Conservation (phyloP, 2,113 vertebrate genomes). For the Misgurnus mizolepis region DNA sequence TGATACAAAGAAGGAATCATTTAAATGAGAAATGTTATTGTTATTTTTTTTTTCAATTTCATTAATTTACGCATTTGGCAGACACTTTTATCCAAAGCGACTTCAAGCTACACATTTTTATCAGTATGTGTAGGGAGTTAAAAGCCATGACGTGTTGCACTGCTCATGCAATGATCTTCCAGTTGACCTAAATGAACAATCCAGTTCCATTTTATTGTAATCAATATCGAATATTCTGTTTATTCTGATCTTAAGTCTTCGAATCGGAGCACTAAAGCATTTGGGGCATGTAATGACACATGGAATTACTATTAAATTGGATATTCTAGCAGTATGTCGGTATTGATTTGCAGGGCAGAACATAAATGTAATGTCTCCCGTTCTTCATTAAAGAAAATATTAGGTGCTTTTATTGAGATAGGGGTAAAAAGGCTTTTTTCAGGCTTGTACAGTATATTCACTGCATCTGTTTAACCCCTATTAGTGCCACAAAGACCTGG, state of each 20-base stretch:
- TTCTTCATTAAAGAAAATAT: not conserved
- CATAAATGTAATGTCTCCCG: constrained; percentile 23
- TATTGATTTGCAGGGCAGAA: constrained; percentile 24
- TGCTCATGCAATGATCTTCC: too few species aligned
- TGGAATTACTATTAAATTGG: constrained; percentile 28
- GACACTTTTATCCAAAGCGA: too few species aligned
- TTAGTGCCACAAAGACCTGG: constrained; percentile 57
- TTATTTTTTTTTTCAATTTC: too few species aligned
- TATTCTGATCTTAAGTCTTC: not conserved
- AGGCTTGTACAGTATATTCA: constrained; percentile 46
- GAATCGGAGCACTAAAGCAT: not conserved
- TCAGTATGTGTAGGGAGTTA: too few species aligned
- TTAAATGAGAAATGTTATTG: too few species aligned
- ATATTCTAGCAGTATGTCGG: constrained; percentile 26
- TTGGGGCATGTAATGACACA: constrained; percentile 13
- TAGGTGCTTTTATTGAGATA: constrained; percentile 5
- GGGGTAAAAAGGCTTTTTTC: constrained; percentile 40
- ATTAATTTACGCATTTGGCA: too few species aligned
- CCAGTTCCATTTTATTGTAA: not conserved
- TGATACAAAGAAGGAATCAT: too few species aligned
- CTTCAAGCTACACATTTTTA: too few species aligned
- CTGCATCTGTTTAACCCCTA: constrained; percentile 58
- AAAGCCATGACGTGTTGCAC: too few species aligned
- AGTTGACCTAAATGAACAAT: not conserved
- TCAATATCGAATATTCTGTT: not conserved